Conservation (phyloP, 2,888 invertebrate genomes). For the Ephialtes manifestator region DNA sequence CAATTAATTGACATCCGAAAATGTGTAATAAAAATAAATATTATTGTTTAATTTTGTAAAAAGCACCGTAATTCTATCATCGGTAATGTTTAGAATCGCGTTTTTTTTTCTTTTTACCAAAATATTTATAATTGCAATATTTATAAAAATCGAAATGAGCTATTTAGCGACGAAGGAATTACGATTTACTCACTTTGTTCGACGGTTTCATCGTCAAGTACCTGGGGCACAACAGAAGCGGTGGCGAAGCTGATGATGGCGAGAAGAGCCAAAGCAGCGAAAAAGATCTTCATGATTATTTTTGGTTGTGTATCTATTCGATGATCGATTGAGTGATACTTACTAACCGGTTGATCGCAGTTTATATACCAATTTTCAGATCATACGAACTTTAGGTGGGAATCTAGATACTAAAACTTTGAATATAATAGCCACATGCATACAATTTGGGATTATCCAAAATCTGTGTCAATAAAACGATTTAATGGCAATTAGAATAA, state of each 20-base stretch:
- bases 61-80: no score
- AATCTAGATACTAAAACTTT: background rate
- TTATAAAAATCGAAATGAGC: no score
- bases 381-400: background rate
- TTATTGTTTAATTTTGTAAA: no score
- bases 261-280: background rate
- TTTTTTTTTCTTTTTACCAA: no score
- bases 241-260: background rate
- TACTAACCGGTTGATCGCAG: background rate
- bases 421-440: background rate
- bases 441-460: no score
- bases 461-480: slow-evolving; percentile 4
- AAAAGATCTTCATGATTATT: background rate
- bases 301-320: background rate
- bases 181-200: background rate
- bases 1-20: no score
- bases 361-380: background rate
- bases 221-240: background rate
- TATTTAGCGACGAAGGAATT: background rate
- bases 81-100: no score
- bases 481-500: no score
- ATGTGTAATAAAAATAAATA: no score
- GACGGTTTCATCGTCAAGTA: background rate
- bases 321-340: background rate
- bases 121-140: no score